Percentiles rank a stretch among this genome's conserved stretches.
These are phyloP conservation scores for Delia radicum DNA, from an alignment of 1,140 invertebrate species.

Conservation along the genomic window DNA sequence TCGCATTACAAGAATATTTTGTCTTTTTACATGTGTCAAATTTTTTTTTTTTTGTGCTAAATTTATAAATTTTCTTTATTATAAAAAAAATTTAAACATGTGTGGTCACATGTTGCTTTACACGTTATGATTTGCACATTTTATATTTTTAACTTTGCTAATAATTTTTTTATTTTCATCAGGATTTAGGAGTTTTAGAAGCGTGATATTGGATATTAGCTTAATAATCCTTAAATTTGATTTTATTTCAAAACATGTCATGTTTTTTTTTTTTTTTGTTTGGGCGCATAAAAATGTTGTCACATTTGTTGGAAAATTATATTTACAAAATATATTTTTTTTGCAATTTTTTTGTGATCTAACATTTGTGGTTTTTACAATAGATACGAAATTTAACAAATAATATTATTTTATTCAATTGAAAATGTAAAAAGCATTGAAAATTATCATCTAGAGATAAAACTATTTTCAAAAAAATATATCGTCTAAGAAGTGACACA, in stretches of 20 bases:
- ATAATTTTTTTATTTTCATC: not conserved
- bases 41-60: not conserved
- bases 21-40: constrained; percentile 11
- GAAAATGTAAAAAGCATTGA: too few species aligned
- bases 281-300: not conserved
- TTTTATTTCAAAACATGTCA: not conserved
- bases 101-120: constrained; percentile 21
- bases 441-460: too few species aligned
- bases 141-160: not conserved
- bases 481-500: too few species aligned
- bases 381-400: not conserved
- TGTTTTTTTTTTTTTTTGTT: not conserved
- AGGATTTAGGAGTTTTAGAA: not conserved
- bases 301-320: not conserved
- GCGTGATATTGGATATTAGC: not conserved
- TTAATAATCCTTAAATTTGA: not conserved
- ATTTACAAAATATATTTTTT: not conserved
- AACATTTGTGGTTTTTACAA: not conserved
- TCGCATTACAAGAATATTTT: not conserved
- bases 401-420: too few species aligned
- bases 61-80: not conserved
- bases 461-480: too few species aligned
- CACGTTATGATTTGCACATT: not conserved
- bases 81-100: constrained; percentile 10
- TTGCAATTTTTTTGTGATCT: not conserved